Evolutionary conservation across 2,797 vertebrate genomes (phyloP).

Genomic region (Clarias fuscus): DNA sequence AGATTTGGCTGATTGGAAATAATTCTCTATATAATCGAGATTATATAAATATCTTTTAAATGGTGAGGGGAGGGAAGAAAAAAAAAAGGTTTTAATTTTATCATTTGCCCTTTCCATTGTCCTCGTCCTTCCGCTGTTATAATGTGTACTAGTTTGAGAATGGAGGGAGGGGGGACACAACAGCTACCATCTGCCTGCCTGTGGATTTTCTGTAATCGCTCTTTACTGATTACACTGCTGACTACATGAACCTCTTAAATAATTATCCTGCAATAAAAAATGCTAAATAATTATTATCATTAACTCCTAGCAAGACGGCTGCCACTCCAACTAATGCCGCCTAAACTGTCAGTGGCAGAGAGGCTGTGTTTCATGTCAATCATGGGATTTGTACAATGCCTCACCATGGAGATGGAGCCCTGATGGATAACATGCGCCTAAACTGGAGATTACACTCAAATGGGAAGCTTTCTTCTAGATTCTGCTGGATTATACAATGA

Average conservation of each 20-base stretch:
- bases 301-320: conserved; percentile 82
- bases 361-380: conserved; percentile 61
- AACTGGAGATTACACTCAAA: conserved; percentile 51
- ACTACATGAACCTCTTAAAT: conserved; percentile 84
- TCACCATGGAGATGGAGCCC: conserved; percentile 52
- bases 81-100: conserved; percentile 61
- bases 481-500: conserved; percentile 12
- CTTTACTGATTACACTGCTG: conserved; percentile 83
- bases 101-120: conserved; percentile 68
- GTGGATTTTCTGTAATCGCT: conserved; percentile 83
- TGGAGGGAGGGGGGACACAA: conserved; percentile 55
- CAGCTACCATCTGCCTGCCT: conserved; percentile 78
- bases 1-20: conserved; percentile 43
- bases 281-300: conserved; percentile 83
- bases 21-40: conserved; percentile 32
- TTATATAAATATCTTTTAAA: conserved; percentile 48
- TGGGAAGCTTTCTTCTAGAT: conserved; percentile 23
- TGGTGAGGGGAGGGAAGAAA: conserved; percentile 42
- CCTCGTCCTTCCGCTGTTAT: conserved; percentile 58
- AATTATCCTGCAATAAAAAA: conserved; percentile 82
- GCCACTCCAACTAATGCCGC: conserved; percentile 76
- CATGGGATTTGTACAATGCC: conserved; percentile 56
- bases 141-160: conserved; percentile 69
- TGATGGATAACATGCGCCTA: conserved; percentile 52
- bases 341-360: conserved; percentile 72